These are phyloP conservation scores for Chrysolina oricalcia DNA, from an alignment of 2,888 invertebrate genomes.

Conservation along the genomic window DNA sequence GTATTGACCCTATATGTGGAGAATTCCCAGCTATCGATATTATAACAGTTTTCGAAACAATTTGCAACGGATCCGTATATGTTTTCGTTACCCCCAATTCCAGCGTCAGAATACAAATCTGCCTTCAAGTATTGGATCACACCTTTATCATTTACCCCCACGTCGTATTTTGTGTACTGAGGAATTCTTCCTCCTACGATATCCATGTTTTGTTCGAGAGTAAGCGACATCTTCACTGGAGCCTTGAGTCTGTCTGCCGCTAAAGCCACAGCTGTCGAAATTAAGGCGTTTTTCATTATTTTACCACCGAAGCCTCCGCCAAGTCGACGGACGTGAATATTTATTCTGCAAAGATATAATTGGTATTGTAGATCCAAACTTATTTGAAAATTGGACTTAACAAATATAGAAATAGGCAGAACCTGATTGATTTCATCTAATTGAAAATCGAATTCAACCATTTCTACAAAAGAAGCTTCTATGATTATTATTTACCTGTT, in stretches of 20 bases:
- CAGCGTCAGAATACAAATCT: conserved; percentile 75
- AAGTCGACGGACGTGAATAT: conserved; percentile 80
- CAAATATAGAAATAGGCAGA: too few species aligned
- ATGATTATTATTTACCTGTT: conserved; percentile 73
- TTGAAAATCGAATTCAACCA: too few species aligned
- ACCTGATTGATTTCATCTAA: too few species aligned
- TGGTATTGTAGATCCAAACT: too few species aligned
- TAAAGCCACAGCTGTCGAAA: conserved; percentile 80
- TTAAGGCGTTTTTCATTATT: conserved; percentile 76
- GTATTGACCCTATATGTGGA: conserved; percentile 74
- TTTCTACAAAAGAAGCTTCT: too few species aligned
- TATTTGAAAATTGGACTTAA: too few species aligned
- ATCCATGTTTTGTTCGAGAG: conserved; percentile 83
- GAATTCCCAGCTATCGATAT: conserved; percentile 72
- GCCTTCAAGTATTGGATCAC: conserved; percentile 79
- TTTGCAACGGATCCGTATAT: conserved; percentile 59
- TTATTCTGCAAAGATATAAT: conserved; percentile 74
- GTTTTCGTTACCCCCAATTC: conserved; percentile 75
- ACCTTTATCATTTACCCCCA: conserved; percentile 78
- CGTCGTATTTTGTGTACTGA: conserved; percentile 78
- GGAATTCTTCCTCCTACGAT: conserved; percentile 75
- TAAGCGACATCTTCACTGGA: conserved; percentile 82
- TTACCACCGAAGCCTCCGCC: conserved; percentile 91
- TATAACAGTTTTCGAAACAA: conserved; percentile 74
- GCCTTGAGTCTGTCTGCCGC: conserved; percentile 77